Evolutionary conservation across 53 echinoderm and acorn worm species (phyloP).

Genomic region (Holothuria leucospilota): DNA sequence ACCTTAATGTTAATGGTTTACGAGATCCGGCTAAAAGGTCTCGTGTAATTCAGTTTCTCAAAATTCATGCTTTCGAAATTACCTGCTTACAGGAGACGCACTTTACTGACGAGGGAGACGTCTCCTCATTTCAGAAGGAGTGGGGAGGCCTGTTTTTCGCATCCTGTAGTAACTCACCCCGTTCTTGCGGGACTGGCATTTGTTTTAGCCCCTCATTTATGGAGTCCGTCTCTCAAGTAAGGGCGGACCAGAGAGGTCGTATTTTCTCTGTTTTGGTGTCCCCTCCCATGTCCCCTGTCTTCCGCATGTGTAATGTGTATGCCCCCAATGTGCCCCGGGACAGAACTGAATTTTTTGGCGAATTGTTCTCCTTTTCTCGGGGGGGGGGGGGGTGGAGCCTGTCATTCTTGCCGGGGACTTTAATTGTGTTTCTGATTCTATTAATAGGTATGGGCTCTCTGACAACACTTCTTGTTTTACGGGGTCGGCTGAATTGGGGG

Average conservation of each 20-base stretch:
- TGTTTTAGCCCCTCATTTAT: background rate
- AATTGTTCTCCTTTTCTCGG: background rate
- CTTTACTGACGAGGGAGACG: background rate
- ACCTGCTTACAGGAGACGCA: conserved; percentile 41
- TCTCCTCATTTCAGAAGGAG: background rate
- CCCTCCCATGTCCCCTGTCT: background rate
- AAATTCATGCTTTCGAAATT: conserved; percentile 10
- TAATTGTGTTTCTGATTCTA: conserved; percentile 56
- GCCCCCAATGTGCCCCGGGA: conserved; percentile 54
- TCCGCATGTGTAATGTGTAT: conserved; percentile 48
- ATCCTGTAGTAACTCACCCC: background rate
- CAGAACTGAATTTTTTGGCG: conserved; percentile 24
- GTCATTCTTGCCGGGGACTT: conserved; percentile 60
- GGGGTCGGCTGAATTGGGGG: background rate
- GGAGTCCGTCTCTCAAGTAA: background rate
- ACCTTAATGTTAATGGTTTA: conserved; percentile 18
- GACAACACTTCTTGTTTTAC: background rate
- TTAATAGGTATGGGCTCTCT: background rate
- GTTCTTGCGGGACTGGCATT: conserved; percentile 35
- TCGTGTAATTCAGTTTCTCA: background rate
- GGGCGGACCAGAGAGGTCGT: conserved; percentile 4
- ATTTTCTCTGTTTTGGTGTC: conserved; percentile 11
- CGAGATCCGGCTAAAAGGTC: conserved; percentile 15
- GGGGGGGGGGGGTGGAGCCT: conserved; percentile 9
- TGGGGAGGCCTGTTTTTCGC: conserved; percentile 27